A percentile compares a stretch with the other conserved stretches of the same genome.
phyloP scores from a whole-genome alignment of 1,140 invertebrate genomes.

The Macrobrachium rosenbergii region DNA sequence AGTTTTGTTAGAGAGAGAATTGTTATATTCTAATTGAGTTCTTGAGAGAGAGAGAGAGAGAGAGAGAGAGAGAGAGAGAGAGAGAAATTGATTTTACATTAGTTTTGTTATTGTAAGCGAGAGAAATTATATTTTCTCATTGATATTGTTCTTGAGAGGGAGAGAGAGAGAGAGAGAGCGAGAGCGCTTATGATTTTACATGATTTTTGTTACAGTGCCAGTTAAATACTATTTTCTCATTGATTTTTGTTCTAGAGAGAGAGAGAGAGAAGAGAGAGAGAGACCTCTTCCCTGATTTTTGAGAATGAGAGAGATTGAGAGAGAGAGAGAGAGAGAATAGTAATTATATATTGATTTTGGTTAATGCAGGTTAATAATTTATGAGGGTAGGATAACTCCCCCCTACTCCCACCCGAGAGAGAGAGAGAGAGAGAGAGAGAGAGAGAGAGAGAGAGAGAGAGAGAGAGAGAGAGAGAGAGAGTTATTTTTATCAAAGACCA shows the following conservation, averaged over 20 bases:
- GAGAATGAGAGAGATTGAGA: not conserved
- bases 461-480: constrained; percentile 4
- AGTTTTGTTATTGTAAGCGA: no score
- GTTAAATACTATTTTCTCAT: not conserved
- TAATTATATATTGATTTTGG: not conserved
- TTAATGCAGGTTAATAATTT: no score
- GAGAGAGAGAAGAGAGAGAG: not conserved
- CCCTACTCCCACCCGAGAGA: no score
- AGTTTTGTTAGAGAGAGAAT: not conserved
- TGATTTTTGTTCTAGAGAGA: not conserved
- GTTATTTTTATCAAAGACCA: no score
- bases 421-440: constrained; percentile 10
- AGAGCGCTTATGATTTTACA: no score
- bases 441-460: no score
- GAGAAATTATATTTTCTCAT: not conserved
- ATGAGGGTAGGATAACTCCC: no score
- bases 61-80: no score
- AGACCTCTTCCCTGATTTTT: no score
- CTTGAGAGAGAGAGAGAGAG: no score
- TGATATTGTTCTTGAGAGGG: not conserved
- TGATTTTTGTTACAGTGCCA: no score
- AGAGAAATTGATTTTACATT: no score
- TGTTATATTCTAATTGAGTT: not conserved
- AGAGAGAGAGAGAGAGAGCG: constrained; percentile 1
- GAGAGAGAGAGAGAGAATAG: not conserved